phyloP scores from a whole-genome alignment of 2,888 invertebrate species.

The Timema podura region DNA sequence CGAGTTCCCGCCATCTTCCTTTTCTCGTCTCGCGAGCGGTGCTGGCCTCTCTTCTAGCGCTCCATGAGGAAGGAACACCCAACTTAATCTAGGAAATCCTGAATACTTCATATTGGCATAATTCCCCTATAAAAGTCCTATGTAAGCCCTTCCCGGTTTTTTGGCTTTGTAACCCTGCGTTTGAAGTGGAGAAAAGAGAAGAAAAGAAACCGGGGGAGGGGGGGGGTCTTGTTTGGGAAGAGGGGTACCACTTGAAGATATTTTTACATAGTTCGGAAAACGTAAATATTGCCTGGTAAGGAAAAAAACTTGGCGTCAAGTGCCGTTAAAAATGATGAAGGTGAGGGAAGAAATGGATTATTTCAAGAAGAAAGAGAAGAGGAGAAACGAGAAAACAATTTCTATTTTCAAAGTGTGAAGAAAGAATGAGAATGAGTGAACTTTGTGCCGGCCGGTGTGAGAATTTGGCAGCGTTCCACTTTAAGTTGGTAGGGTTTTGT shows the following conservation, averaged over 20 bases:
- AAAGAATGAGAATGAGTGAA: too few species aligned
- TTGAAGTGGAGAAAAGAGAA: conserved; percentile 8
- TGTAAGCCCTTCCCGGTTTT: conserved; percentile 13
- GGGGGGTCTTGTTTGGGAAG: neutral
- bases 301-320: too few species aligned
- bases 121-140: conserved; percentile 34
- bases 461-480: too few species aligned
- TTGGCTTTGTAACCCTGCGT: conserved; percentile 20
- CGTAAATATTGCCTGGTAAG: conserved; percentile 24
- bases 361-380: too few species aligned
- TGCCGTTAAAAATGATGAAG: too few species aligned
- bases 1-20: too few species aligned
- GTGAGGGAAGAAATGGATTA: too few species aligned
- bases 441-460: too few species aligned
- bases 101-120: conserved; percentile 36
- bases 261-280: conserved; percentile 30
- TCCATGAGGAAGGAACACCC: conserved; percentile 29
- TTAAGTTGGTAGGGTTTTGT: too few species aligned
- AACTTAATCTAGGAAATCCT: conserved; percentile 37
- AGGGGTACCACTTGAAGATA: neutral
- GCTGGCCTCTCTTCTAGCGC: neutral
- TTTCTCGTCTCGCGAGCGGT: too few species aligned
- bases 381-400: too few species aligned
- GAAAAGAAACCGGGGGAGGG: neutral
- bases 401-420: too few species aligned